phyloP scores from a whole-genome alignment of 2,888 invertebrate species.

The Philonicus albiceps region DNA sequence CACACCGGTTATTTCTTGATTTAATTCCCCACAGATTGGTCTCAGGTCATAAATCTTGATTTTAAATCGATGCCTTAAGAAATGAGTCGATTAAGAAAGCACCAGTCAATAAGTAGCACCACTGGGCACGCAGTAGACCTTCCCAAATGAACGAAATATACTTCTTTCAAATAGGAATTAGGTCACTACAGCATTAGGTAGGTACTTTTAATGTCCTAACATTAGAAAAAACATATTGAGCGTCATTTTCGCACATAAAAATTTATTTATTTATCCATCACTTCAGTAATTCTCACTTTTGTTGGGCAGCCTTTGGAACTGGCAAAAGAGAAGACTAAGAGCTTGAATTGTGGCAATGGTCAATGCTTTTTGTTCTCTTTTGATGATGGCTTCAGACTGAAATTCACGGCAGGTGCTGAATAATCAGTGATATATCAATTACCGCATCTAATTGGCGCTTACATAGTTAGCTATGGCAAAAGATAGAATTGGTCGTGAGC shows the following conservation, averaged over 20 bases:
- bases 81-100: background rate
- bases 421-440: constrained; percentile 44
- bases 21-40: constrained; percentile 18
- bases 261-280: background rate
- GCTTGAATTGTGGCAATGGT: background rate
- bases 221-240: background rate
- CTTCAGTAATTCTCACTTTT: background rate
- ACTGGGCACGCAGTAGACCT: background rate
- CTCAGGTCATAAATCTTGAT: constrained; percentile 6
- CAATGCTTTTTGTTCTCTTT: background rate
- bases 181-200: background rate
- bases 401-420: constrained; percentile 34
- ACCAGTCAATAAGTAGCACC: background rate
- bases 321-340: background rate
- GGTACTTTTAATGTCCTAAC: background rate
- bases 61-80: background rate
- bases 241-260: background rate
- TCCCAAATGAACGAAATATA: background rate
- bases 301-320: background rate
- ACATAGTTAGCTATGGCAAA: background rate
- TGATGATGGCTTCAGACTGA: background rate
- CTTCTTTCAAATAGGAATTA: background rate
- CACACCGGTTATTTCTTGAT: constrained; percentile 6
- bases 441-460: constrained; percentile 32
- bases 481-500: background rate